Conservation (phyloP, 30 jellyfish, hydroid and myxozoan species). For the Turritopsis rubra region DNA sequence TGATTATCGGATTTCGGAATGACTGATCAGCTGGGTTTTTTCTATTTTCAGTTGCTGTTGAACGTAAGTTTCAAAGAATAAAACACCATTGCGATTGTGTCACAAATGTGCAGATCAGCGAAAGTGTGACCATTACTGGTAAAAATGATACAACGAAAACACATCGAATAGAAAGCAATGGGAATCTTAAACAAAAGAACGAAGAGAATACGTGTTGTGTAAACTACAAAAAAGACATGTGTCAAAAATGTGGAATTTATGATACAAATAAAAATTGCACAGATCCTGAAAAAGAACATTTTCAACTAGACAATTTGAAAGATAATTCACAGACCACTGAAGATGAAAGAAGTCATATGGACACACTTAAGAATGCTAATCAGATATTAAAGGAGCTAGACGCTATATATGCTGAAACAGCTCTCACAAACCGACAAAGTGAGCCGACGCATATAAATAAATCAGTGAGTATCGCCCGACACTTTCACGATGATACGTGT, state of each 20-base stretch:
- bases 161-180: not conserved
- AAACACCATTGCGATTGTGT: not conserved
- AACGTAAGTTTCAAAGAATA: not conserved
- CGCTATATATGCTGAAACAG: not conserved
- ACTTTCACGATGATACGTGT: not conserved
- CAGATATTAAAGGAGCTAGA: not conserved
- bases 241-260: not conserved
- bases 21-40: not conserved
- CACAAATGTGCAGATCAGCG: not conserved
- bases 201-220: not conserved
- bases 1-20: not conserved
- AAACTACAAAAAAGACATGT: not conserved
- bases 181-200: not conserved
- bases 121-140: not conserved
- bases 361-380: constrained; percentile 8
- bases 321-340: not conserved
- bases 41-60: not conserved
- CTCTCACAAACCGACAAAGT: not conserved
- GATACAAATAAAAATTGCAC: not conserved
- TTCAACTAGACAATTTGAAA: not conserved
- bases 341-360: not conserved
- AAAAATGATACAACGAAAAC: not conserved
- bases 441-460: not conserved
- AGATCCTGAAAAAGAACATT: not conserved
- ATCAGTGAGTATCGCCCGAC: not conserved